phyloP scores from a whole-genome alignment of 2,797 vertebrate species.

The Pangasius larnaudii region DNA sequence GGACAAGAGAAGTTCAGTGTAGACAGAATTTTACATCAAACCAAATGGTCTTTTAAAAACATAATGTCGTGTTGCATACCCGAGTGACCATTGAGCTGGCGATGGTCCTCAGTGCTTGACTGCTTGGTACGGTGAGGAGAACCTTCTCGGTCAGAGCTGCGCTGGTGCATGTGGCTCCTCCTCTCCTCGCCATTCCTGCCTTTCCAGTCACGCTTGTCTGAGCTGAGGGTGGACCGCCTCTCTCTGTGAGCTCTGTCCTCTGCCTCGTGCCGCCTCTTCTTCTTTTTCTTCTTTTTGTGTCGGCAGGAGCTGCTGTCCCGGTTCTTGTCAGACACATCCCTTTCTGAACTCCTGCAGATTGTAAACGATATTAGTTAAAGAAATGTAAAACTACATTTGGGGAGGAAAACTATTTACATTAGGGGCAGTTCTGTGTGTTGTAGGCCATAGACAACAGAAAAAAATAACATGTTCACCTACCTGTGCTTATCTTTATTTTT shows the following conservation, averaged over 20 bases:
- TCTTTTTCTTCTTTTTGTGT: conserved; percentile 86
- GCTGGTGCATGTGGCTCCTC: conserved; percentile 63
- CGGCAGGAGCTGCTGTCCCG: conserved; percentile 75
- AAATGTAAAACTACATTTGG: background rate
- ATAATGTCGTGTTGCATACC: conserved; percentile 59
- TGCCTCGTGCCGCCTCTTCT: conserved; percentile 73
- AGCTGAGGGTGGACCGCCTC: conserved; percentile 21
- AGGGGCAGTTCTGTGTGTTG: background rate
- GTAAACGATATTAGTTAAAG: conserved; percentile 27
- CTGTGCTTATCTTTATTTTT: conserved; percentile 87
- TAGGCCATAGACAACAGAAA: background rate
- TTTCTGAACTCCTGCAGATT: conserved; percentile 74
- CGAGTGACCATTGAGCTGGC: conserved; percentile 67
- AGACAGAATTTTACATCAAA: background rate
- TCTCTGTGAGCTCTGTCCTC: conserved; percentile 46
- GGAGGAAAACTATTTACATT: background rate
- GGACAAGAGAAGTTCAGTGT: conserved; percentile 36
- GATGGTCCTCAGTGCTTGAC: conserved; percentile 54
- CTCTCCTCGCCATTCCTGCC: conserved; percentile 63
- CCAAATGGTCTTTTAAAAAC: background rate
- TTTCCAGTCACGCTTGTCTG: conserved; percentile 29
- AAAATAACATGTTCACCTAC: conserved; percentile 38
- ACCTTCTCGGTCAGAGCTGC: conserved; percentile 28
- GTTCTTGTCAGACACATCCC: conserved; percentile 70
- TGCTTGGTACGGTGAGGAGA: conserved; percentile 59